Evolutionary conservation across 2,888 invertebrate species (phyloP).

Genomic region (Fabriciana adippe): DNA sequence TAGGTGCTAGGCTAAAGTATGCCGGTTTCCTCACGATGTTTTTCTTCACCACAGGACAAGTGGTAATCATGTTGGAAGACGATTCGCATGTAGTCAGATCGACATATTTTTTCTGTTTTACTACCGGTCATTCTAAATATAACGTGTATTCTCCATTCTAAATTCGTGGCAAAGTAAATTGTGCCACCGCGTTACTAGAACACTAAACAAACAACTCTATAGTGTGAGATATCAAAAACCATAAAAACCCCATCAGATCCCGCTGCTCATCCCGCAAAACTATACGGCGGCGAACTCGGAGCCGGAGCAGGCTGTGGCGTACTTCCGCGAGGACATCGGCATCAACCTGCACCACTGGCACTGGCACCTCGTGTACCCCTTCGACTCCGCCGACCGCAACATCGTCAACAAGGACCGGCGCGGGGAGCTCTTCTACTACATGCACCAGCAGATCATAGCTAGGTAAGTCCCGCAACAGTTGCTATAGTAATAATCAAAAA

Average conservation of each 20-base stretch:
- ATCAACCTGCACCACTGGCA: constrained; percentile 96
- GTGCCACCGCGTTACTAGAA: too few relatives aligned
- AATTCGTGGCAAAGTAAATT: too few relatives aligned
- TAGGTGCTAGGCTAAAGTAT: too few relatives aligned
- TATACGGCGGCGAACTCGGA: constrained; percentile 89
- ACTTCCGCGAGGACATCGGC: constrained; percentile 93
- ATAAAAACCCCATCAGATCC: constrained; percentile 64
- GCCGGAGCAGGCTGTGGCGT: constrained; percentile 90
- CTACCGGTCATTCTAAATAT: too few relatives aligned
- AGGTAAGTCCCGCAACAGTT: constrained; percentile 61
- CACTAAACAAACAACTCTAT: too few relatives aligned
- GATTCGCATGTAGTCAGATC: neutral
- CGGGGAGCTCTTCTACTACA: constrained; percentile 90
- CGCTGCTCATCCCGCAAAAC: constrained; percentile 86
- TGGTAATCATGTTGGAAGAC: too few relatives aligned
- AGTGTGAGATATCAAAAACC: too few relatives aligned
- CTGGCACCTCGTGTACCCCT: constrained; percentile 94
- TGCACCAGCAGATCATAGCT: constrained; percentile 88
- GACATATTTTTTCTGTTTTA: too few relatives aligned
- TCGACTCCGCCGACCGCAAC: constrained; percentile 82
- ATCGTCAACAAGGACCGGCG: constrained; percentile 87
- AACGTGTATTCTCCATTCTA: too few relatives aligned
- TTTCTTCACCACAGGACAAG: too few relatives aligned
- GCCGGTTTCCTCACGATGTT: too few relatives aligned
- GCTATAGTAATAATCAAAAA: neutral